Evolutionary conservation across 2,888 invertebrate genomes (phyloP), one percentile per base, ranked within the genome.

Genomic region (Abrostola tripartita): DNA sequence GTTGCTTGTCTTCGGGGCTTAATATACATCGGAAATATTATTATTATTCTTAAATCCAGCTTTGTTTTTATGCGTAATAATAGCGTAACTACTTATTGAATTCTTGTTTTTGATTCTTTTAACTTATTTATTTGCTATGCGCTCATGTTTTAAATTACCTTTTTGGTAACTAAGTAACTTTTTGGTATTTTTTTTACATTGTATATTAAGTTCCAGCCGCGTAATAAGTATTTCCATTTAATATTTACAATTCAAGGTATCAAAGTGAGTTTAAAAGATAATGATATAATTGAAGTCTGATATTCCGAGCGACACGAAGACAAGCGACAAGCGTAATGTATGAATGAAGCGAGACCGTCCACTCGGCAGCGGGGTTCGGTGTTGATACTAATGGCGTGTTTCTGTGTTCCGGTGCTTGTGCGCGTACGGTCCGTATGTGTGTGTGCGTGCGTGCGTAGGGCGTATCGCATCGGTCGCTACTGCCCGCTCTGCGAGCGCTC

Each of bases 391-490:
- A 94, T 94, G 88, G 92, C 92, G 94, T 94, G 92, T 94, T 93
- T 94, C 91, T 94, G 90, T 92, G 94, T 94, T 94, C 93, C 93
- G 93, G 93, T 90, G 91, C 87, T 92, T 91, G 89, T 88, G 90
- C 90, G 91, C 88, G 90, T 89, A 85, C 90, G 91, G 88, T 88
- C 85, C 88, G 92, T 92, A 88, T 88, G 88, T 89, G 91, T 92
- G 93, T 92, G 92, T 92, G 90, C 88, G 92, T 89, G 86, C 88
- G 81, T 76, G 68, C 80, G 85, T 93, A 96, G 96, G 95, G 95
- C 96, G 88, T 96, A 96, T 95, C 96, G 96, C 93, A 96, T 96
- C 94, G 96, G 96, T 91, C 96, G 96, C 91, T 96, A 96, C 95
- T 96, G 96, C 93, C 96, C 96, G 86, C 95, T 96, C 90, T 96